phyloP scores from a whole-genome alignment of 2,797 vertebrate genomes.

The Etheostoma perlongum region DNA sequence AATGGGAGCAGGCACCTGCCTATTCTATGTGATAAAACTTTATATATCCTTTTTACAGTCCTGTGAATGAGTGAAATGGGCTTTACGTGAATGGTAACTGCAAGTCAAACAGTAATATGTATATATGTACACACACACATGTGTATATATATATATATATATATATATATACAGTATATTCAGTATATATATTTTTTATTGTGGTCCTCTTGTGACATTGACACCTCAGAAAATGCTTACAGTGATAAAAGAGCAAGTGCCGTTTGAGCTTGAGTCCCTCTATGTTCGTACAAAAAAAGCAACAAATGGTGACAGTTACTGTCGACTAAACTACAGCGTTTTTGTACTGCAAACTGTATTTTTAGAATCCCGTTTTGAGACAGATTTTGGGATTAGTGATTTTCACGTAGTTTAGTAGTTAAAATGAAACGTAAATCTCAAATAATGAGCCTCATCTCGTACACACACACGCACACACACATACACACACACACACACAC shows the following conservation, averaged over 20 bases:
- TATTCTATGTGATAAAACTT: slow-evolving; percentile 31
- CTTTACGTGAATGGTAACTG: slow-evolving; percentile 8
- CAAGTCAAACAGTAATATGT: background rate
- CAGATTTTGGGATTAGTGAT: background rate
- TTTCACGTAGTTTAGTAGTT: background rate
- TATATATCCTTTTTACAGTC: slow-evolving; percentile 6
- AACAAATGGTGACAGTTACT: background rate
- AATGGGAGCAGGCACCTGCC: slow-evolving; percentile 23
- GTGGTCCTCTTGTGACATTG: slow-evolving; percentile 21
- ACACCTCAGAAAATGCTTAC: slow-evolving; percentile 24
- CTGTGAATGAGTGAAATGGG: background rate
- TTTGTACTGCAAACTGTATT: background rate
- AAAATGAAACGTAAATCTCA: background rate
- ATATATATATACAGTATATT: no score
- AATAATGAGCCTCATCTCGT: background rate
- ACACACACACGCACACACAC: no score
- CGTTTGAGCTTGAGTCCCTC: background rate
- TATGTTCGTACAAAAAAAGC: background rate
- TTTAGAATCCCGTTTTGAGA: background rate
- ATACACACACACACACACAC: no score
- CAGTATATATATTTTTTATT: no score
- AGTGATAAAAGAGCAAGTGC: slow-evolving; percentile 14
- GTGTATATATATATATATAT: no score
- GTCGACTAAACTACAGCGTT: background rate
- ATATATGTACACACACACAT: no score